Percentiles rank a stretch among this genome's conserved stretches.
Evolutionary conservation across 1,140 invertebrate genomes (phyloP).

Genomic region (Atopsyche davidsoni): DNA sequence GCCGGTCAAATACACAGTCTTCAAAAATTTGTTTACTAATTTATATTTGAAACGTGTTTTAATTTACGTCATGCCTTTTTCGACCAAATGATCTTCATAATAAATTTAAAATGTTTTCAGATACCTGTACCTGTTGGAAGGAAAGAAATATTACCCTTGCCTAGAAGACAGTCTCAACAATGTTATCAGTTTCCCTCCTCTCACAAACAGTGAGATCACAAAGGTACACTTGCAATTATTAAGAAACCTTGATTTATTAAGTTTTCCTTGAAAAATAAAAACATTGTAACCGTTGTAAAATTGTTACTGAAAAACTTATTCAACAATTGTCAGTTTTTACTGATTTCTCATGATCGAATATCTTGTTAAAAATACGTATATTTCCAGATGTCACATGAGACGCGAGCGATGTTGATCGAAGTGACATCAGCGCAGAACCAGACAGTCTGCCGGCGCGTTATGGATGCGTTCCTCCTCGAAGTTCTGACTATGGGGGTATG

Average conservation of each 20-base stretch:
- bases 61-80: too few relatives aligned
- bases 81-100: too few relatives aligned
- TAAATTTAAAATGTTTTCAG: slow-evolving; percentile 35
- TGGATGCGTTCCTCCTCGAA: slow-evolving; percentile 61
- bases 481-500: slow-evolving; percentile 51
- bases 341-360: neutral
- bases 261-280: neutral
- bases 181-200: slow-evolving; percentile 77
- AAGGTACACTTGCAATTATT: slow-evolving; percentile 49
- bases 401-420: slow-evolving; percentile 66
- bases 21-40: too few relatives aligned
- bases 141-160: slow-evolving; percentile 65
- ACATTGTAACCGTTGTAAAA: neutral
- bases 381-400: slow-evolving; percentile 53
- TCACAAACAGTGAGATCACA: slow-evolving; percentile 73
- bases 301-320: neutral
- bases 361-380: neutral
- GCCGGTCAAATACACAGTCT: too few relatives aligned
- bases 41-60: too few relatives aligned
- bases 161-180: slow-evolving; percentile 54
- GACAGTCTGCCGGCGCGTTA: slow-evolving; percentile 60
- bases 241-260: neutral
- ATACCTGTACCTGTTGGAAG: slow-evolving; percentile 71
- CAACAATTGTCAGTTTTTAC: too few relatives aligned
- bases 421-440: slow-evolving; percentile 67